Base-by-base conservation (phyloP, 2,113 vertebrate genomes). In the Erythrocercus mccallii region DNA sequence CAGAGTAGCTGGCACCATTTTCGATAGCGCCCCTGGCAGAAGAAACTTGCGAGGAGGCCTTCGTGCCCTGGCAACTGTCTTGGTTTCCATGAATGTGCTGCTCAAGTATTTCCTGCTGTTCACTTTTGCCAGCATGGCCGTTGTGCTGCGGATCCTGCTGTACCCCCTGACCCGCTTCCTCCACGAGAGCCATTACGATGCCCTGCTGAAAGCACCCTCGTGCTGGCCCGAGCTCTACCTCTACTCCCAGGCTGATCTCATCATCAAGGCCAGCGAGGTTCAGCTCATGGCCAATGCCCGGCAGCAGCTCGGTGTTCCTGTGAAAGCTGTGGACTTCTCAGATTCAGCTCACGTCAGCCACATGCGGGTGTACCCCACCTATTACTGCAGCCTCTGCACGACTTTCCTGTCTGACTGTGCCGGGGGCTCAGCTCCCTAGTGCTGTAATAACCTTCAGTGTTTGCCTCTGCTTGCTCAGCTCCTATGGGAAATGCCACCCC, bases 201-300 rank as follows among this genome's bases (percentile, higher is more conserved):
- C 97, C 12, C 97, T 99, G 91, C 97, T 97, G 96, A 95, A 97
- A 1, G 89, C 97, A 1, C 98, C 98, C 7, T 99, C 99, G 0
- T 70, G 96, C 84, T 99, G 99, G 99, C 99, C 99, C 0, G 99
- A 99, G 95, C 98, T 99, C 79, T 99, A 98, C 96, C 98, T 99
- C 37, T 99, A 99, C 81, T 99, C 99, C 25, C 95, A 93, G 79
- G 98, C 98, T 0, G 99, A 99, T 42, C 88, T 88, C 40, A 96
- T 99, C 85, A 98, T 99, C 93, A 74, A 85, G 48, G 97, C 98
- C 94, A 84, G 80, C 2, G 99, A 99, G 2, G 90, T 99, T 9
- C 96, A 99, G 97, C 61, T 80, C 65, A 99, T 99, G 98, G 97
- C 98, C 38, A 83, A 92, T 4, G 89, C 84, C 6, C 90, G 99